Evolutionary conservation across 2,888 invertebrate genomes (phyloP).

Genomic region (Actias luna): DNA sequence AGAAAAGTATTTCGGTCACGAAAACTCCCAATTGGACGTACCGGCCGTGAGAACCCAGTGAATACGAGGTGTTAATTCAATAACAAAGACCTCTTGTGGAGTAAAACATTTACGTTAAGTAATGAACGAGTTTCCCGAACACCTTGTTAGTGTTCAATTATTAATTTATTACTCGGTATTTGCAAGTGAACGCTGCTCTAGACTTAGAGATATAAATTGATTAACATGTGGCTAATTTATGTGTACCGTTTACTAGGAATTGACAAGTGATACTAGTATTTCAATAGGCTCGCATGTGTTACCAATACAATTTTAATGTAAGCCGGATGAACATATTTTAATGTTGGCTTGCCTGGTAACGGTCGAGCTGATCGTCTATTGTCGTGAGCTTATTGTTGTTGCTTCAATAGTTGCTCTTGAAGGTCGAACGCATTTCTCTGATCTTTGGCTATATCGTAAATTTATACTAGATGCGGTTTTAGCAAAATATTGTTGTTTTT

Average conservation of each 20-base stretch:
- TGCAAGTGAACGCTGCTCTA: slow-evolving; percentile 25
- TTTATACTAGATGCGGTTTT: too few relatives aligned
- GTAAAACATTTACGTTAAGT: slow-evolving; percentile 40
- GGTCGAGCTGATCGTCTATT: too few relatives aligned
- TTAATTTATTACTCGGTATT: slow-evolving; percentile 58
- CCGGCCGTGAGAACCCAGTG: slow-evolving; percentile 29
- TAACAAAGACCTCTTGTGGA: slow-evolving; percentile 59
- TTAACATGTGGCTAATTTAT: slow-evolving; percentile 4
- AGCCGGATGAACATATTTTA: not conserved
- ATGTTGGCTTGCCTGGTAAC: not conserved
- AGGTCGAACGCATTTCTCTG: too few relatives aligned
- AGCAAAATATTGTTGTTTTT: too few relatives aligned
- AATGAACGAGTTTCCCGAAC: slow-evolving; percentile 61
- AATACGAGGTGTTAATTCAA: slow-evolving; percentile 52
- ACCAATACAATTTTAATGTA: not conserved
- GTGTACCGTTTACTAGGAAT: slow-evolving; percentile 1
- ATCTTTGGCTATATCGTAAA: too few relatives aligned
- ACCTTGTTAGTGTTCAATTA: slow-evolving; percentile 57
- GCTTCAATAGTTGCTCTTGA: too few relatives aligned
- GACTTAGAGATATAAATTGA: not conserved
- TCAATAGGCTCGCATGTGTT: not conserved
- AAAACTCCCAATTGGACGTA: not conserved
- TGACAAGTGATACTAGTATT: not conserved
- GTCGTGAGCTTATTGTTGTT: too few relatives aligned
- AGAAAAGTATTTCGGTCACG: not conserved